Percentiles rank a stretch among this genome's conserved stretches.
Conservation (phyloP, 2,888 invertebrate genomes). For the Macroteleia sp. region DNA sequence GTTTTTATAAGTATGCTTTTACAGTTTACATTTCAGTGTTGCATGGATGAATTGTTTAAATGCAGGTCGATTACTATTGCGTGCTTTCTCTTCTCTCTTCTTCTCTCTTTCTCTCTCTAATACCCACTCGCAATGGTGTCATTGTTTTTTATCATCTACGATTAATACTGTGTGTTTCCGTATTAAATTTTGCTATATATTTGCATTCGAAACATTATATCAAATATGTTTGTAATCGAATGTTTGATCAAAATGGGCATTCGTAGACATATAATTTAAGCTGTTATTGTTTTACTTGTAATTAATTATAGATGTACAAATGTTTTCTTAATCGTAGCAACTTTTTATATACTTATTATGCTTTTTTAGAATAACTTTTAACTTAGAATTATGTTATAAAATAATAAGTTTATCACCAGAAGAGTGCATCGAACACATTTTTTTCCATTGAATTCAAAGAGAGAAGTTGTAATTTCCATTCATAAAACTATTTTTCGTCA, state of each 20-base stretch:
- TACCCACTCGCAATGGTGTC: no score
- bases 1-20: neutral
- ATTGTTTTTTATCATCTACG: no score
- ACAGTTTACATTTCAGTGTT: neutral
- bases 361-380: neutral
- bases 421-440: no score
- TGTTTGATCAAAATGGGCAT: neutral
- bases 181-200: no score
- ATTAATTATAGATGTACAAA: neutral
- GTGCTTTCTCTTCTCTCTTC: no score
- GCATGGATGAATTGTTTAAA: neutral
- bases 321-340: neutral
- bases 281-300: neutral
- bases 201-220: no score
- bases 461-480: no score
- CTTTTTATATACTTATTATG: conserved; percentile 4
- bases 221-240: neutral
- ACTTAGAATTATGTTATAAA: neutral
- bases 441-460: no score
- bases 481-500: no score
- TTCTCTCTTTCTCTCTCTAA: no score
- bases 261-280: conserved; percentile 10
- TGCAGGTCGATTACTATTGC: no score
- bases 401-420: neutral
- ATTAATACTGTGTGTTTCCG: no score